Conservation (phyloP, 2,113 vertebrate genomes). For the Leucopternis melanops region DNA sequence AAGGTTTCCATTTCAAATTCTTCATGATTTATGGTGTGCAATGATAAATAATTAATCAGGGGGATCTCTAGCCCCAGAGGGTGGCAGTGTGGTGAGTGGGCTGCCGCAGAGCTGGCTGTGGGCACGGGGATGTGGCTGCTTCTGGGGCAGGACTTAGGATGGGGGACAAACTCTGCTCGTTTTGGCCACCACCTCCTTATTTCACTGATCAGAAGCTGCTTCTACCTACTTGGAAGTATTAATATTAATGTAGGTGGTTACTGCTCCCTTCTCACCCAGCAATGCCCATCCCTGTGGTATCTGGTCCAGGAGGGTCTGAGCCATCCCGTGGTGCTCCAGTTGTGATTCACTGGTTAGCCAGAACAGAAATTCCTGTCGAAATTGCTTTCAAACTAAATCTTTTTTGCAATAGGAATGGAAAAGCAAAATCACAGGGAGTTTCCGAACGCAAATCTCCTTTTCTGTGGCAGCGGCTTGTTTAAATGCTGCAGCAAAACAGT, state of each 20-base stretch:
- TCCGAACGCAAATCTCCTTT: not conserved
- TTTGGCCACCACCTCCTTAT: not conserved
- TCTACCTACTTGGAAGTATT: not conserved
- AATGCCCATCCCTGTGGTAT: not conserved
- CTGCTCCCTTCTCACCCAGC: not conserved
- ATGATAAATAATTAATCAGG: not conserved
- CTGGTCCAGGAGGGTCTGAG: not conserved
- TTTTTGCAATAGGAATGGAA: not conserved
- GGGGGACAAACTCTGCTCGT: not conserved
- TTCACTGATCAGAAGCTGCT: not conserved
- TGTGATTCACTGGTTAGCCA: not conserved
- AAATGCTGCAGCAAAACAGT: not conserved
- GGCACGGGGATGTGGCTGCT: not conserved
- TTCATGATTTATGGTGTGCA: not conserved
- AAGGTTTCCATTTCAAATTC: not conserved
- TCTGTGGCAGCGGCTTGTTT: not conserved
- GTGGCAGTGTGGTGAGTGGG: fast-evolving
- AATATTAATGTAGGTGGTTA: not conserved
- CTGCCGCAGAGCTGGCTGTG: not conserved
- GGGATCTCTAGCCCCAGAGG: not conserved
- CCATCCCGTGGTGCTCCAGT: not conserved
- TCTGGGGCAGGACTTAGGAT: not conserved
- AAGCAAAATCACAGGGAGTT: not conserved
- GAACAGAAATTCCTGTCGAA: not conserved
- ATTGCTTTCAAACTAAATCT: not conserved